These are phyloP conservation scores for Ptilodon capucinus DNA, from an alignment of 2,888 invertebrate genomes.

Conservation along the genomic window DNA sequence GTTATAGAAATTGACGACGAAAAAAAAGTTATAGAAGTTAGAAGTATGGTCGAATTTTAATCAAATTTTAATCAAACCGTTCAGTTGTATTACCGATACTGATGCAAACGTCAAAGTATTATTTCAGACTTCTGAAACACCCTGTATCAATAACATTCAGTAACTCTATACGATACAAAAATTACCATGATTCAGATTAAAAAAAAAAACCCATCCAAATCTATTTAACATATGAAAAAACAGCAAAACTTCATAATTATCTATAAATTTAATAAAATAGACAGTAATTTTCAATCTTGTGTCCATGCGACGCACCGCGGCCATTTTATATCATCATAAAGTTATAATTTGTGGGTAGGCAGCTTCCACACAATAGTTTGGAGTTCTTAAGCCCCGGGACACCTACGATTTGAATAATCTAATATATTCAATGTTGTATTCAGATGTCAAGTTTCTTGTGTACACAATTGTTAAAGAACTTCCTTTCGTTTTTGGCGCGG, in stretches of 20 bases:
- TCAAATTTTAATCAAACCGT: no score
- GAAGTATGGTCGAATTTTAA: no score
- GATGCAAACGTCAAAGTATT: no score
- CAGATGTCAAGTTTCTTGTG: slow-evolving; percentile 23
- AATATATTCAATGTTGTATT: slow-evolving; percentile 32
- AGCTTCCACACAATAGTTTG: slow-evolving; percentile 32
- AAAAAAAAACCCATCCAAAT: no score
- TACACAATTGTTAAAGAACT: not conserved
- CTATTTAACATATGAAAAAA: slow-evolving; percentile 29
- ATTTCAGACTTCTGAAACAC: no score
- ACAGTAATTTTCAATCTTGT: slow-evolving; percentile 32
- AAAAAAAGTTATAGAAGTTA: no score
- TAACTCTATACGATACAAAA: no score
- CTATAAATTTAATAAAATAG: slow-evolving; percentile 35
- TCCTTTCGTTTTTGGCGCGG: not conserved
- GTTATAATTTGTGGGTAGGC: slow-evolving; percentile 14
- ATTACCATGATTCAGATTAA: no score
- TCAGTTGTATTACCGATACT: no score
- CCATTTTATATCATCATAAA: slow-evolving; percentile 26
- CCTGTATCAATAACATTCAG: no score
- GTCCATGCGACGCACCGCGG: slow-evolving; percentile 12
- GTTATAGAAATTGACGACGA: no score
- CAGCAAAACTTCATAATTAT: slow-evolving; percentile 25
- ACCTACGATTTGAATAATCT: slow-evolving; percentile 29
- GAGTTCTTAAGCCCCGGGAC: slow-evolving; percentile 34